phyloP scores from a whole-genome alignment of 2,113 vertebrate species.

The Nansenia antarctica region DNA sequence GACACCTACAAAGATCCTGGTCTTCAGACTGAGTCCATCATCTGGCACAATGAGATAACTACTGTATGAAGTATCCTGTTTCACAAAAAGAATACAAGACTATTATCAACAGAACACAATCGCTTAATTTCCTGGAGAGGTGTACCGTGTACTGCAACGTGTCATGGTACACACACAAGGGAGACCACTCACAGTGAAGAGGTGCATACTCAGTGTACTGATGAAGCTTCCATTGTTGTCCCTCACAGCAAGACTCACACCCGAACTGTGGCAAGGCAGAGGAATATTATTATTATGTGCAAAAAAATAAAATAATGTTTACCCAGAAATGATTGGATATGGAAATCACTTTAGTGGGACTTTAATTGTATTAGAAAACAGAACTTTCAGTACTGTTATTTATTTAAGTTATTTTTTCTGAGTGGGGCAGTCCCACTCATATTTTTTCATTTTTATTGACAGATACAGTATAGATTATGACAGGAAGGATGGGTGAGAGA shows the following conservation, averaged over 20 bases:
- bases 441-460: no score
- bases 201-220: constrained; percentile 67
- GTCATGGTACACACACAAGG: not conserved
- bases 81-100: not conserved
- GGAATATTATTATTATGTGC: not conserved
- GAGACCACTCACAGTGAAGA: constrained; percentile 57
- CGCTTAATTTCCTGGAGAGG: not conserved
- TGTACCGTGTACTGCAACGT: not conserved
- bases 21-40: constrained; percentile 54
- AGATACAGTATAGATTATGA: no score
- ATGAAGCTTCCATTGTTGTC: constrained; percentile 76
- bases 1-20: constrained; percentile 71
- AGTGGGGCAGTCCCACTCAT: no score
- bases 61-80: not conserved
- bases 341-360: no score
- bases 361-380: no score
- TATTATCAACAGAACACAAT: not conserved
- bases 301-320: no score
- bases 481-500: no score
- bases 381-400: no score
- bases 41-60: not conserved
- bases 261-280: constrained; percentile 57
- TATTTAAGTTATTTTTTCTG: no score
- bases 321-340: no score
- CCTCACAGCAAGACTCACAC: constrained; percentile 65